Base-by-base conservation (phyloP, 1,140 invertebrate species). In the Nebria ingens region DNA sequence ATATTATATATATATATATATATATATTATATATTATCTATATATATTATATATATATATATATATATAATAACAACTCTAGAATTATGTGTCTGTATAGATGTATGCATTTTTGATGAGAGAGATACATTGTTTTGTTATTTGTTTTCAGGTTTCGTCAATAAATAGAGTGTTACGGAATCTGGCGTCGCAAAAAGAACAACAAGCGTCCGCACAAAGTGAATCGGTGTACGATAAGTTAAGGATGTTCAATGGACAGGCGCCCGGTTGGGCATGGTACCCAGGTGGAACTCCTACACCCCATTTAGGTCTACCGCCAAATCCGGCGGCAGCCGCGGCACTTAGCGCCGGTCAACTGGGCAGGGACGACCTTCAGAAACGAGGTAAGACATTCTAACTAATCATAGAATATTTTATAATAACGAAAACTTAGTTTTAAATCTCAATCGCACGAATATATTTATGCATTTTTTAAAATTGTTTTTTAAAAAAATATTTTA, bases 141-240 rank as follows among this genome's bases (percentile, higher is more conserved):
- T 61, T 55, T 59, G 55, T 38, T 75, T 72, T 15, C 74, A 97
- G 93, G 93, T 97, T 38, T 98, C 94, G 4, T 97, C 93, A n/a
- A 98, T 97, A 64, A 97, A 97, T 75, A 86, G 94, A 60, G 94
- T 98, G n/a, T 76, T 98, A 58, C 80, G 94, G 40, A 97, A 97
- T 73, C 77, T 98, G 54, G 89, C 92, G 0, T 88, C 91, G 3
- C 90, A 94, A 69, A 96, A 93, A 63, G 89, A 93, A 65, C 84
- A 86, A 62, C 79, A 80, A 69, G 76, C 55, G 65, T 78, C 29
- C 65, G 76, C 58, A 62, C 75, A 65, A 73, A 81, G 82, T 62
- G 81, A 84, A 63, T 77, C 78, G 29, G 87, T 91, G 60, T 93
- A 91, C 71, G 89, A 92, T 67, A 92, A 91, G 68, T 71, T 92